These are phyloP conservation scores for Falco rusticolus DNA, from an alignment of 2,797 vertebrate species.

Conservation along the genomic window DNA sequence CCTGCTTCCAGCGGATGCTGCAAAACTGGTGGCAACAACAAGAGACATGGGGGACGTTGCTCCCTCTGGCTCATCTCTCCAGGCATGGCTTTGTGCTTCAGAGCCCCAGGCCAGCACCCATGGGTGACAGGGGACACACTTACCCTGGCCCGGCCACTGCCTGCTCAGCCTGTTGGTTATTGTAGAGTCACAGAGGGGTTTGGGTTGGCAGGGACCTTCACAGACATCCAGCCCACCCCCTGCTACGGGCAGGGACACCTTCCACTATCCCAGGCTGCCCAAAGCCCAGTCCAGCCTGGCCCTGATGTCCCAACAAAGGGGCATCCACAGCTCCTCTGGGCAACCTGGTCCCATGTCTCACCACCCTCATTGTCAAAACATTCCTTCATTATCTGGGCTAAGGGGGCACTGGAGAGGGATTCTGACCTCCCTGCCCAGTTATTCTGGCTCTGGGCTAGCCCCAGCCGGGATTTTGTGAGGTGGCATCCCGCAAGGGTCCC, in stretches of 20 bases:
- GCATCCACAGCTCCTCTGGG: no score
- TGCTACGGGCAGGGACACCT: neutral
- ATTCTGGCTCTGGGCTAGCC: neutral
- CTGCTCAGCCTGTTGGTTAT: neutral
- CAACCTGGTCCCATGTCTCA: neutral
- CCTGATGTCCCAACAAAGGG: no score
- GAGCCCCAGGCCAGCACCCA: neutral
- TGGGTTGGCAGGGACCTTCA: neutral
- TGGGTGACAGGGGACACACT: neutral
- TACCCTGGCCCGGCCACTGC: neutral
- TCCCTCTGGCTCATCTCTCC: neutral
- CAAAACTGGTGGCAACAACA: rapidly evolving
- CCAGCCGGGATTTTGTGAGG: no score
- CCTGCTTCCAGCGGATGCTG: neutral
- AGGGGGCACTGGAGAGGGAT: neutral
- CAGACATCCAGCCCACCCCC: neutral
- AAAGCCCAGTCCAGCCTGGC: neutral
- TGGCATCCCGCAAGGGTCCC: neutral
- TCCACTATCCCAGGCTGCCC: neutral
- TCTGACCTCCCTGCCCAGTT: neutral
- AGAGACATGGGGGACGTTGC: rapidly evolving
- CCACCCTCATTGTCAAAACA: rapidly evolving
- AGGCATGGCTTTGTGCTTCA: neutral
- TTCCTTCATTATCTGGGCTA: neutral
- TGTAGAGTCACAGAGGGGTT: neutral